A percentile compares a stretch with the other conserved stretches of the same genome.
Conservation (phyloP, 2,888 invertebrate species). For the Agonopterix alstromeriana region DNA sequence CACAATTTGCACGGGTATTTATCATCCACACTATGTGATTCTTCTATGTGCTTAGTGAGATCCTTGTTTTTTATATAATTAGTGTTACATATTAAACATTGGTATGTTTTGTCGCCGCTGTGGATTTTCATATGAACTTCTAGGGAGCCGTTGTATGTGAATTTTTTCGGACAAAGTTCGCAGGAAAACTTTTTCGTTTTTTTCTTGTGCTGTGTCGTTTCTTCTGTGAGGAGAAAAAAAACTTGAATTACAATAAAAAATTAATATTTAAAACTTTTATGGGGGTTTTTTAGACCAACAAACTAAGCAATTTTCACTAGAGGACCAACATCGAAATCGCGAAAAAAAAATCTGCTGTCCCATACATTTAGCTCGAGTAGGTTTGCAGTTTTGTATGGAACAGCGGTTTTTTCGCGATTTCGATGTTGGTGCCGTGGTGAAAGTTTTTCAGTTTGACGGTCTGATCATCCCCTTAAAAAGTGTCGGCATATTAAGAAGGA, state of each 20-base stretch:
- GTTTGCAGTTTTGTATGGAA: background rate
- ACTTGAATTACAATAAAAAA: too few species aligned
- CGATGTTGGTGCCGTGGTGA: too few species aligned
- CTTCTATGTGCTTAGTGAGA: conserved; percentile 44
- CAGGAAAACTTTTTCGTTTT: conserved; percentile 24
- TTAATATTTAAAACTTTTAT: too few species aligned
- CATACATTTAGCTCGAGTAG: too few species aligned
- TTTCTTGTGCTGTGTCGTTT: conserved; percentile 11
- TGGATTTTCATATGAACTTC: conserved; percentile 38
- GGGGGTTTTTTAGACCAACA: too few species aligned
- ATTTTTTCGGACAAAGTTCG: conserved; percentile 29
- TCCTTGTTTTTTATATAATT: conserved; percentile 46
- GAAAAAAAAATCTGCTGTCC: too few species aligned
- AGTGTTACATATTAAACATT: conserved; percentile 42
- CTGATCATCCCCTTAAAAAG: too few species aligned
- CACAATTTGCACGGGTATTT: conserved; percentile 47
- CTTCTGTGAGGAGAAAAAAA: conserved; percentile 12
- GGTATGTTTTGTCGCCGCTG: conserved; percentile 43
- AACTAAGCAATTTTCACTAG: too few species aligned
- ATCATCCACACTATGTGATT: conserved; percentile 31
- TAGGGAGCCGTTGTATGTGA: conserved; percentile 36
- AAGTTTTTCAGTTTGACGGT: too few species aligned
- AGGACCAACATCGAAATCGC: too few species aligned
- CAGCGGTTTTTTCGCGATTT: too few species aligned
- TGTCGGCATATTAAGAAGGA: too few species aligned